These are phyloP conservation scores for Mnemiopsis leidyi DNA, from an alignment of 37 sponge, comb jelly and placozoan genomes.

Conservation along the genomic window DNA sequence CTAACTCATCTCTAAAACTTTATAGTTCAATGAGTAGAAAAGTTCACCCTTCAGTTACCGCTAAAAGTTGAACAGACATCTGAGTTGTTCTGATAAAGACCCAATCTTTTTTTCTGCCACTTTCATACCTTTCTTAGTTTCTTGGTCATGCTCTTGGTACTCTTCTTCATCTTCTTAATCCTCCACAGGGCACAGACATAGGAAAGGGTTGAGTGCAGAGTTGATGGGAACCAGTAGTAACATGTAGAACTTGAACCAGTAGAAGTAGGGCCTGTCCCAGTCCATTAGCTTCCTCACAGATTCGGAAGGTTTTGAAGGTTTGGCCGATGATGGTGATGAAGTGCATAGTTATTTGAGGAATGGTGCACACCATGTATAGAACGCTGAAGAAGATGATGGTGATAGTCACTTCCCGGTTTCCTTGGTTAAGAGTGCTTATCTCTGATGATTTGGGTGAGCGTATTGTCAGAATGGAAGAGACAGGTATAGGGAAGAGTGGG, in stretches of 20 bases:
- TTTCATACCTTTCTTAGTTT: background rate
- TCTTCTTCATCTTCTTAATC: background rate
- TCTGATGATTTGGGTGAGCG: background rate
- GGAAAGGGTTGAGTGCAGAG: background rate
- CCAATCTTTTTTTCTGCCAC: background rate
- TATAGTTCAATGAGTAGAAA: no score
- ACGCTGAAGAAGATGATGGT: slow-evolving; percentile 17
- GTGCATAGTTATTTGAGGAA: background rate
- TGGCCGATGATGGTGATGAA: background rate
- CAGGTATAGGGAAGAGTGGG: slow-evolving; percentile 11
- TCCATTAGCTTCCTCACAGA: background rate
- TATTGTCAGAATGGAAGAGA: slow-evolving; percentile 15
- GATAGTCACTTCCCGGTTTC: background rate
- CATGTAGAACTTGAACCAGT: background rate
- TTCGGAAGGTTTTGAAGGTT: background rate
- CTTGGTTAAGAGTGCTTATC: background rate
- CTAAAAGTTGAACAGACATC: background rate
- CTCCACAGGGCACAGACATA: background rate
- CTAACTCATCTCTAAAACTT: no score
- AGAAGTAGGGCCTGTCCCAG: background rate
- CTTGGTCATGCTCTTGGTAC: background rate
- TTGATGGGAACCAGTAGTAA: background rate
- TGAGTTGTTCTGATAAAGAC: background rate
- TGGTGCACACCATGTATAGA: slow-evolving; percentile 12
- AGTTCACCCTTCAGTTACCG: background rate